Base-by-base conservation (phyloP, 2,888 invertebrate genomes). In the Monopis laevigella region DNA sequence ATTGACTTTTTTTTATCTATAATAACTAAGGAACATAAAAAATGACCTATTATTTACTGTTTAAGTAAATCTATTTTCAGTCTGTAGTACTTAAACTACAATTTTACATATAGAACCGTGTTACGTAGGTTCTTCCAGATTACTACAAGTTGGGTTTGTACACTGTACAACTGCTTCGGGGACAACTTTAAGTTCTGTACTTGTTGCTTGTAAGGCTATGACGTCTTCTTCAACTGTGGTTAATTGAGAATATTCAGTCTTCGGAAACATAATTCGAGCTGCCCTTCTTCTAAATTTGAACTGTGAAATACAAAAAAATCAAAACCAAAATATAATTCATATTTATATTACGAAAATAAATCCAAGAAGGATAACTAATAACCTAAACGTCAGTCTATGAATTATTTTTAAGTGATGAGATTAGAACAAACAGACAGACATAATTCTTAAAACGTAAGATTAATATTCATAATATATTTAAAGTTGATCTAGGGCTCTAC, bases 151-250 rank as follows among this genome's bases (percentile, higher is more conserved):
- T 6, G 36, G 8, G 7, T 21, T 13, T 34, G 14, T 16, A 2
- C 13, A 18, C 11, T 21, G n/a, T 11, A 16, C 21, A 21, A 21
- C 7, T 21, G 19, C 21, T 11, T 12, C 19, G 10, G 51, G 52
- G 18, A 46, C 47, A 24, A 62, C 61, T 47, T 64, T 61, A 47
- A 66, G 58, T 26, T 63, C 51, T n/a, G 72, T 72, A 14, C 66
- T 66, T 27, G 65, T 56, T 49, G 72, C 59, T 46, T 64, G 62
- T 45, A 72, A 50, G 3, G 62, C 59, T 19, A 71, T 57, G 41
- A 72, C 50, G 46, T 80, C 78, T 48, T 80, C 78, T 26, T 80
- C 78, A 6, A 75, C 58, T 13, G 75, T 67, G 11, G 71, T 74
- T 48, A 80, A 51, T 53, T 80, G 78, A 1, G 78, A 77, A 48